Conservation (phyloP, 2,797 vertebrate genomes). For the Fundulus diaphanus region DNA sequence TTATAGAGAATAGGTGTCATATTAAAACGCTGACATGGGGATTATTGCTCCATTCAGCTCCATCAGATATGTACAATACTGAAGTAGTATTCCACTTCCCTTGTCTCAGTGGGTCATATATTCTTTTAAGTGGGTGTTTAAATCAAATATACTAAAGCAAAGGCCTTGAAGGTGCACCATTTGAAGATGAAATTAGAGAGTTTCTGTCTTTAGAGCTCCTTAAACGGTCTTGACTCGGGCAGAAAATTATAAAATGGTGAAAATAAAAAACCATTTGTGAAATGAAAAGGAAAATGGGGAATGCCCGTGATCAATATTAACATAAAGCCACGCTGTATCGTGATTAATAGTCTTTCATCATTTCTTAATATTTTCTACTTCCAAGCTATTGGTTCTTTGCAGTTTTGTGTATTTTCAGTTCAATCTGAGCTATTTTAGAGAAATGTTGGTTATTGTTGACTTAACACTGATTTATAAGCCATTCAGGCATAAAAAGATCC, state of each 20-base stretch:
- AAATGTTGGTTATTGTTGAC: background rate
- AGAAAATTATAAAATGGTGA: slow-evolving; percentile 6
- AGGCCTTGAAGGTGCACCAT: slow-evolving; percentile 51
- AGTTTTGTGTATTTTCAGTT: background rate
- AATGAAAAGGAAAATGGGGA: background rate
- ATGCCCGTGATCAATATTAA: background rate
- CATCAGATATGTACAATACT: slow-evolving; percentile 64
- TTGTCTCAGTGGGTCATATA: slow-evolving; percentile 40
- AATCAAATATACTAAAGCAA: slow-evolving; percentile 44
- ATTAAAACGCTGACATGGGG: slow-evolving; percentile 66
- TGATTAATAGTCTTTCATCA: background rate
- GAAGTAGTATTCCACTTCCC: slow-evolving; percentile 48
- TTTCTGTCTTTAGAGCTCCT: slow-evolving; percentile 33
- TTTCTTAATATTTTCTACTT: background rate
- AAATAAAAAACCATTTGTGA: background rate
- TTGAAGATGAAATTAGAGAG: slow-evolving; percentile 26
- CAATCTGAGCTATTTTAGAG: background rate
- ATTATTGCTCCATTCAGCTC: slow-evolving; percentile 65
- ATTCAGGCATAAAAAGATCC: background rate
- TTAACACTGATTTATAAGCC: background rate
- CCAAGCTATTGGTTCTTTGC: background rate
- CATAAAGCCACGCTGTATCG: background rate
- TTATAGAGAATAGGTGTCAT: slow-evolving; percentile 43
- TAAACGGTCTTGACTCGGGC: slow-evolving; percentile 4
- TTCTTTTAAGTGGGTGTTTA: slow-evolving; percentile 62